These are phyloP conservation scores for Polypterus senegalus DNA, from an alignment of 2,113 vertebrate genomes.

Conservation along the genomic window DNA sequence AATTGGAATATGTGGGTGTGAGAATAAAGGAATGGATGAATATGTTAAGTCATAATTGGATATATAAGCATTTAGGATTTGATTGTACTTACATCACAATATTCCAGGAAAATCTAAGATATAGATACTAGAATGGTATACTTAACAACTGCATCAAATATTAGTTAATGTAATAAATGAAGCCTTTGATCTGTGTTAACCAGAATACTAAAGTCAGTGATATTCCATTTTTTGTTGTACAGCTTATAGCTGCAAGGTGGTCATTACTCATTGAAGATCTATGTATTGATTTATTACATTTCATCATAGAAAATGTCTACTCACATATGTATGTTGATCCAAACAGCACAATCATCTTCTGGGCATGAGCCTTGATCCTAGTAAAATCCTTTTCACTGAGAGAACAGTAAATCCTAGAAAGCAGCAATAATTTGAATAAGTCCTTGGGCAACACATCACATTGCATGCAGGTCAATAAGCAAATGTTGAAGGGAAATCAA, in stretches of 20 bases:
- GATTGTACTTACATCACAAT: too few relatives aligned
- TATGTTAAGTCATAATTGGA: too few relatives aligned
- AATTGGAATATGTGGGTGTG: too few relatives aligned
- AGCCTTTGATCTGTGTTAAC: not conserved
- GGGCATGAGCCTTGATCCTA: not conserved
- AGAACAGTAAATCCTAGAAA: not conserved
- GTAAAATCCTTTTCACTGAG: not conserved
- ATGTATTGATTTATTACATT: conserved; percentile 2
- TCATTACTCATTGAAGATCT: conserved; percentile 1
- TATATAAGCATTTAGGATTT: too few relatives aligned
- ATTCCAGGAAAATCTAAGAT: too few relatives aligned
- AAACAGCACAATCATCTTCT: not conserved
- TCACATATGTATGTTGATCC: not conserved
- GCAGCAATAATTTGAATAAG: conserved; percentile 1
- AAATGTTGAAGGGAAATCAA: not conserved
- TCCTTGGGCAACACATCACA: not conserved
- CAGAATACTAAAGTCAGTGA: conserved; percentile 1
- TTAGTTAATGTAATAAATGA: not conserved
- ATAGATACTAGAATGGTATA: too few relatives aligned
- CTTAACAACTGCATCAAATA: too few relatives aligned
- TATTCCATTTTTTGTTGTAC: not conserved
- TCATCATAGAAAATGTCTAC: conserved; percentile 1
- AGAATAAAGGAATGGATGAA: too few relatives aligned
- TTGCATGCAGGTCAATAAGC: not conserved
- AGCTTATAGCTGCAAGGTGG: not conserved